These are phyloP conservation scores for Drosophila tripunctata DNA, from an alignment of 2,888 invertebrate species.

Conservation along the genomic window DNA sequence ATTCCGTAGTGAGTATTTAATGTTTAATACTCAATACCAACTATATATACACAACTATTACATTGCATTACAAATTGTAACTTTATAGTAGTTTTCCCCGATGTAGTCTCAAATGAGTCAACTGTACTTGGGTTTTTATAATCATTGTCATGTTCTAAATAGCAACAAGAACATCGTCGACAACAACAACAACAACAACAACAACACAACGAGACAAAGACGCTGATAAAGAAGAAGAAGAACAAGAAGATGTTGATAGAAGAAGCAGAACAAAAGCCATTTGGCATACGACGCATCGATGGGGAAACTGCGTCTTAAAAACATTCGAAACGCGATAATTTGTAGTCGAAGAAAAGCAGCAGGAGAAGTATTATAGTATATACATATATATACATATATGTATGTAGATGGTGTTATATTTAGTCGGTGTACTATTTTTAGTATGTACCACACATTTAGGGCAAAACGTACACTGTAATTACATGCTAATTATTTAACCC, in stretches of 20 bases:
- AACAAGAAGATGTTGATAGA: background rate
- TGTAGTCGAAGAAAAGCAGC: constrained; percentile 24
- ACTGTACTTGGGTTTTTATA: constrained; percentile 12
- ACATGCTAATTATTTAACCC: constrained; percentile 59
- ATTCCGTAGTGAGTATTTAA: background rate
- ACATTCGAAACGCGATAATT: constrained; percentile 52
- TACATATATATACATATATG: background rate
- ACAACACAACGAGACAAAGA: constrained; percentile 1
- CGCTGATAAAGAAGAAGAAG: background rate
- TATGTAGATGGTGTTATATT: constrained; percentile 9
- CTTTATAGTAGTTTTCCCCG: background rate
- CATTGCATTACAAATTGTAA: background rate
- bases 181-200: constrained; percentile 8
- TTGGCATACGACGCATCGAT: constrained; percentile 7
- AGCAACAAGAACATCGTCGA: constrained; percentile 36
- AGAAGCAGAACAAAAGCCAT: constrained; percentile 6
- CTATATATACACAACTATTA: background rate
- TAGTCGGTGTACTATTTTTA: constrained; percentile 3
- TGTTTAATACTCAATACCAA: constrained; percentile 1
- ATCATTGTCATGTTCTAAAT: constrained; percentile 53
- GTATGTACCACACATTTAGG: background rate
- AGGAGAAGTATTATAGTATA: background rate
- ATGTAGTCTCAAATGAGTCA: background rate
- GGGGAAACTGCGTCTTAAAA: constrained; percentile 56
- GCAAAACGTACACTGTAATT: constrained; percentile 26